Evolutionary conservation across 2,797 vertebrate genomes (phyloP), one percentile per base, ranked within the genome.

Genomic region (Garrulus glandarius): DNA sequence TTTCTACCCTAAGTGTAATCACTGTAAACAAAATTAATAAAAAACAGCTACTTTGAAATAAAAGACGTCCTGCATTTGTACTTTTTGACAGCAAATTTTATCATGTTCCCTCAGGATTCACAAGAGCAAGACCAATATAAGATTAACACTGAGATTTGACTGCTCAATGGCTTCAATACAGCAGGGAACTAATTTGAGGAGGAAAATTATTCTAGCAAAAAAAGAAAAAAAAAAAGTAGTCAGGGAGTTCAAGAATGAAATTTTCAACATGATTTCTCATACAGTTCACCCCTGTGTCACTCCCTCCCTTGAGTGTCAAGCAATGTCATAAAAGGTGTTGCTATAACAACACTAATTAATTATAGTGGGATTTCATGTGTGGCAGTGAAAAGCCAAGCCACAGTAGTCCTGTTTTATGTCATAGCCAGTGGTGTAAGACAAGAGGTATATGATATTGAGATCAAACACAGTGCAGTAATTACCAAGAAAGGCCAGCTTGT

Each of bases 291-390:
- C 34, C 19, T 69, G 59, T 83, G 78, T 74, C 83, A 78, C n/a
- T 94, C 47, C 13, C 29, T 95, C 69, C 49, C 92, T 36, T 91
- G 92, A 72, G 70, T 92, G 84, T 87, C 93, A 90, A 96, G 76
- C 55, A 94, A 76, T 82, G 55, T 87, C 95, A 91, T 71, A 79
- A 95, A 97, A 96, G 59, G 29, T 95, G 92, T 96, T 97, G 85
- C 91, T 95, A 91, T 97, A 96, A 97, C 93, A 97, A 94, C 95
- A 76, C 59, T 97, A 96, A 98, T 98, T 98, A 97, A 97, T 97
- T 97, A 95, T 91, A 93, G 65, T 75, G 87, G 71, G 84, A 97
- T 97, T 97, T 96, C 63, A 90, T 89, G 74, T 78, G 52, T 77
- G 74, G 55, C 67, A 96, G 72, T 61, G 92, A 94, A 92, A 80